Conservation (phyloP, 1,140 invertebrate genomes). For the Hylyphantes graminicola region DNA sequence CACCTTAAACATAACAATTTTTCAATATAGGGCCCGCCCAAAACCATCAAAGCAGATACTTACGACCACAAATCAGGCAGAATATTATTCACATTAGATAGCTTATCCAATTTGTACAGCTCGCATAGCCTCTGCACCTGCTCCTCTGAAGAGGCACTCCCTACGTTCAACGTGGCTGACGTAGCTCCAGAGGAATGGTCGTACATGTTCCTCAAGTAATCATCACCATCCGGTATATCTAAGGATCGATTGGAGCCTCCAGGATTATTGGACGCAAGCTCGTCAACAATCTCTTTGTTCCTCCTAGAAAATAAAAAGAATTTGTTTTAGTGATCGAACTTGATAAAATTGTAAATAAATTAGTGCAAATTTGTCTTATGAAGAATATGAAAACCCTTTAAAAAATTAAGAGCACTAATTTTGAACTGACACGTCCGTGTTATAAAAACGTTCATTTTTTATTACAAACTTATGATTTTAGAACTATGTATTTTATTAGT, state of each 20-base stretch:
- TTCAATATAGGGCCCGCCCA: not conserved
- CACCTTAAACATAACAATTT: not conserved
- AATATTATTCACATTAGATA: conserved; percentile 63
- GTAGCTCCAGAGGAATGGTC: conserved; percentile 84
- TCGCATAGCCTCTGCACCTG: conserved; percentile 75
- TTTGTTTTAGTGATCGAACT: not conserved
- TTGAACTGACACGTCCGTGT: too few species aligned
- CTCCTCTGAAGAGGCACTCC: conserved; percentile 67
- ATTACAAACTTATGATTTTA: too few species aligned
- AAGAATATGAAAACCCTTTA: not conserved
- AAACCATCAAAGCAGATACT: conserved; percentile 43
- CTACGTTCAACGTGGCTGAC: conserved; percentile 80
- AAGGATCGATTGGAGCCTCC: conserved; percentile 47
- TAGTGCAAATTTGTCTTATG: not conserved
- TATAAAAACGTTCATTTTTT: too few species aligned
- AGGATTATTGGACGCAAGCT: conserved; percentile 14
- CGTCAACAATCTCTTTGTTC: conserved; percentile 48
- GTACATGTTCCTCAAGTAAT: conserved; percentile 75
- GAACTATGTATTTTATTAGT: too few species aligned
- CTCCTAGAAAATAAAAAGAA: conserved; percentile 28
- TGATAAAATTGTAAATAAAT: not conserved
- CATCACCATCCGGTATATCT: conserved; percentile 67
- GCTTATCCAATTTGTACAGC: conserved; percentile 74
- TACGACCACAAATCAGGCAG: conserved; percentile 65
- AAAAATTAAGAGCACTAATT: too few species aligned